Percentiles rank a stretch among this genome's conserved stretches.
Evolutionary conservation across 2,113 vertebrate genomes (phyloP).

Genomic region (Actenoides hombroni): DNA sequence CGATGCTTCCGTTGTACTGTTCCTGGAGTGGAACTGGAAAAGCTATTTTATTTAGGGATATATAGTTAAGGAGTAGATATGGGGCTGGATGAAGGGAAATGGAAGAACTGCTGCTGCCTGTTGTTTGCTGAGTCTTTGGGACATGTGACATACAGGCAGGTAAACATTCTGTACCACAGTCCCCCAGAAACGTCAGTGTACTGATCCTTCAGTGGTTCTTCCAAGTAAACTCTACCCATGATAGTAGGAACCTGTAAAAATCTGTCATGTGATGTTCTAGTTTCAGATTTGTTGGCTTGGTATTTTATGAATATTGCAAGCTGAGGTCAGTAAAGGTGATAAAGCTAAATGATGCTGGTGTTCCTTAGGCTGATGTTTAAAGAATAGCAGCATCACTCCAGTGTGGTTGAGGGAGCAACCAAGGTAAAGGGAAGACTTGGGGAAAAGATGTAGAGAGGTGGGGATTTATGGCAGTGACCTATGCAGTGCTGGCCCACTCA

Average conservation of each 20-base stretch:
- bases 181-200: neutral
- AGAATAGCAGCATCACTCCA: neutral
- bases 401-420: no score
- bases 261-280: neutral
- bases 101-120: neutral
- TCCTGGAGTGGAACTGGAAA: neutral
- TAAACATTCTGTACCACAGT: neutral
- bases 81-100: neutral
- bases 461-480: neutral
- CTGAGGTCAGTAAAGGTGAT: neutral
- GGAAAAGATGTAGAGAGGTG: neutral
- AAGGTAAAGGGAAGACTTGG: neutral
- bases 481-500: neutral
- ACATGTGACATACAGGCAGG: neutral
- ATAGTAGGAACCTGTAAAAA: neutral
- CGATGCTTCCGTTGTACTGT: neutral
- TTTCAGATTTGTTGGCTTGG: neutral
- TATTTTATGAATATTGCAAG: neutral
- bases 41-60: neutral
- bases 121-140: neutral
- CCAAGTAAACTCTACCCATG: neutral
- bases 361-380: neutral
- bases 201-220: neutral
- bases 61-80: neutral
- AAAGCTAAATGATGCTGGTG: rapidly evolving